phyloP scores from a whole-genome alignment of 2,113 vertebrate species.

The Dryoscopus gambensis region DNA sequence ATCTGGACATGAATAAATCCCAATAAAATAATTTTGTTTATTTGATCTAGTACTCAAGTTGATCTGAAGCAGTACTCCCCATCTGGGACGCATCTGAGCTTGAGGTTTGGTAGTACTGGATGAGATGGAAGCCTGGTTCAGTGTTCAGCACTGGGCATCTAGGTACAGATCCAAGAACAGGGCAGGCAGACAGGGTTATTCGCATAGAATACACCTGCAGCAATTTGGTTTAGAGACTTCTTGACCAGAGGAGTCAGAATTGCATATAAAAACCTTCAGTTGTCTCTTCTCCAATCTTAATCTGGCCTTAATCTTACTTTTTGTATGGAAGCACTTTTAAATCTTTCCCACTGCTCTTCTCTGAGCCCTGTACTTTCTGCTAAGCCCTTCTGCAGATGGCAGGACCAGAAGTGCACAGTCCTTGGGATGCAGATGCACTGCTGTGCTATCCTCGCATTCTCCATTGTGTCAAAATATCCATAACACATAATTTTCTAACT shows the following conservation, averaged over 20 bases:
- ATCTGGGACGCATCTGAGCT: not conserved
- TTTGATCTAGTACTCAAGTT: not conserved
- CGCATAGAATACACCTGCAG: not conserved
- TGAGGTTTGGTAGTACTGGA: not conserved
- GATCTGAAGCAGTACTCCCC: not conserved
- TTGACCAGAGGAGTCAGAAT: not conserved
- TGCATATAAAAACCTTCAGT: not conserved
- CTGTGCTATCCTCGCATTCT: not conserved
- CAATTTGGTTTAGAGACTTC: not conserved
- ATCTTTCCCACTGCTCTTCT: not conserved
- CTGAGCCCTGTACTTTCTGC: not conserved
- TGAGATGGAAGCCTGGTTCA: not conserved
- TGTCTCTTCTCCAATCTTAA: not conserved
- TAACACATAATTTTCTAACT: not conserved
- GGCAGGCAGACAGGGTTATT: not conserved
- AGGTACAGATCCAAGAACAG: not conserved
- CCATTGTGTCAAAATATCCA: not conserved
- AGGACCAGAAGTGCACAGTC: not conserved
- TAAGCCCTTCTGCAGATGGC: not conserved
- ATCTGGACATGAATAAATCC: not conserved
- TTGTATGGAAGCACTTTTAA: not conserved
- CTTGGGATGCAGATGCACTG: not conserved
- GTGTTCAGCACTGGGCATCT: not conserved
- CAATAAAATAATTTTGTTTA: not conserved
- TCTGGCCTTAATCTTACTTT: not conserved